Evolutionary conservation across 2,888 invertebrate species (phyloP).

Genomic region (Himalopsyche anomala): DNA sequence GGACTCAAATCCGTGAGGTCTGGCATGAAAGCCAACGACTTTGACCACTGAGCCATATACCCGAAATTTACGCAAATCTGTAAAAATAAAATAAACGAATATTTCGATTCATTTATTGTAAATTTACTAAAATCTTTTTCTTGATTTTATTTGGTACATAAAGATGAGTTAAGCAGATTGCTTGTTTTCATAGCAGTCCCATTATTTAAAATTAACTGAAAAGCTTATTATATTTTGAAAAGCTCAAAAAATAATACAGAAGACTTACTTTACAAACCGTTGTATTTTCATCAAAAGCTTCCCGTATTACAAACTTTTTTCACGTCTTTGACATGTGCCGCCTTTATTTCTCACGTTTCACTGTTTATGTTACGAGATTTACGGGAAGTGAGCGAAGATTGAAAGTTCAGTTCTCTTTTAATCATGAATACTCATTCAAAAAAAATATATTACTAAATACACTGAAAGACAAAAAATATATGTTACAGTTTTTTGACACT

Average conservation of each 20-base stretch:
- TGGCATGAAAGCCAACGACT: too few relatives aligned
- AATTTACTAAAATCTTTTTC: too few relatives aligned
- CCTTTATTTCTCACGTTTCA: slow-evolving; percentile 61
- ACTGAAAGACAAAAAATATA: too few relatives aligned
- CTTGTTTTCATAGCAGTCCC: background rate
- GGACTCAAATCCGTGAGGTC: too few relatives aligned
- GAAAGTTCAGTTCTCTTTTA: background rate
- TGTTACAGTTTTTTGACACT: too few relatives aligned
- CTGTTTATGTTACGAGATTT: slow-evolving; percentile 52
- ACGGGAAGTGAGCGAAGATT: slow-evolving; percentile 6
- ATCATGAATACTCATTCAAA: too few relatives aligned
- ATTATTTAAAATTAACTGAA: slow-evolving; percentile 36
- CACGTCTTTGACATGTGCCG: slow-evolving; percentile 48
- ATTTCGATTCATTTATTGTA: too few relatives aligned
- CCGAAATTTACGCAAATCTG: too few relatives aligned
- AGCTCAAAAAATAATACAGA: slow-evolving; percentile 43
- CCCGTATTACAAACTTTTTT: slow-evolving; percentile 29
- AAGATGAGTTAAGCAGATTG: background rate
- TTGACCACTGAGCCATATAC: too few relatives aligned
- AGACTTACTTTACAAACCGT: slow-evolving; percentile 32
- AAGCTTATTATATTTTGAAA: background rate
- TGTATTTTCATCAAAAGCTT: slow-evolving; percentile 38
- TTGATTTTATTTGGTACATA: background rate
- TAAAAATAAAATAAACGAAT: too few relatives aligned
- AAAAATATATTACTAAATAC: too few relatives aligned